phyloP scores from a whole-genome alignment of 2,113 vertebrate genomes.

The Anthoscopus minutus region DNA sequence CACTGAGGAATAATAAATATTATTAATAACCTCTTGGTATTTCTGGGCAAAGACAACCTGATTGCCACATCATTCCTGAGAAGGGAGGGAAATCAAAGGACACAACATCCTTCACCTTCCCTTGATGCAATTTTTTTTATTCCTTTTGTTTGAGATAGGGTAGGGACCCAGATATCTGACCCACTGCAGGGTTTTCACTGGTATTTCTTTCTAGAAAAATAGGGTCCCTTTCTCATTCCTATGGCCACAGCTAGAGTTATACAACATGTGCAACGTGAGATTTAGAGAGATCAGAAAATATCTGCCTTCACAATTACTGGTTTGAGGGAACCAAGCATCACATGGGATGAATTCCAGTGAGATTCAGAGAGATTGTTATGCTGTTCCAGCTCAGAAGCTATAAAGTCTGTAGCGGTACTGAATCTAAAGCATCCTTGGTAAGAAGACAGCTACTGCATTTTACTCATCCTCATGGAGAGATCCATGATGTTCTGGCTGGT shows the following conservation, averaged over 20 bases:
- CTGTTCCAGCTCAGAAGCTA: neutral
- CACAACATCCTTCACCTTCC: neutral
- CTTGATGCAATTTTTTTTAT: neutral
- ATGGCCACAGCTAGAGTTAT: neutral
- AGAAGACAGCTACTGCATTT: neutral
- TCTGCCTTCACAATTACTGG: neutral
- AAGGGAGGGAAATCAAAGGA: neutral
- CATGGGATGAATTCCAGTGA: neutral
- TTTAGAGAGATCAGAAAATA: neutral
- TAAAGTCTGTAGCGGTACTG: neutral
- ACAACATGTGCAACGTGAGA: neutral
- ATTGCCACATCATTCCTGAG: conserved; percentile 15
- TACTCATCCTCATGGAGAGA: neutral
- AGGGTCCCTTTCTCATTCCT: neutral
- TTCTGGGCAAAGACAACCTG: conserved; percentile 3
- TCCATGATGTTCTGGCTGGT: neutral
- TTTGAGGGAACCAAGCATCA: neutral
- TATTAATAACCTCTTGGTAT: conserved; percentile 1
- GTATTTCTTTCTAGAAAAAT: neutral
- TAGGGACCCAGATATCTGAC: neutral
- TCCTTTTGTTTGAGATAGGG: neutral
- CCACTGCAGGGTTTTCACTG: neutral
- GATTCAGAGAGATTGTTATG: neutral
- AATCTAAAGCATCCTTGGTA: neutral
- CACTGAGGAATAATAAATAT: conserved; percentile 27